These are phyloP conservation scores for Netelia virgata DNA, from an alignment of 2,888 invertebrate genomes.

Conservation along the genomic window DNA sequence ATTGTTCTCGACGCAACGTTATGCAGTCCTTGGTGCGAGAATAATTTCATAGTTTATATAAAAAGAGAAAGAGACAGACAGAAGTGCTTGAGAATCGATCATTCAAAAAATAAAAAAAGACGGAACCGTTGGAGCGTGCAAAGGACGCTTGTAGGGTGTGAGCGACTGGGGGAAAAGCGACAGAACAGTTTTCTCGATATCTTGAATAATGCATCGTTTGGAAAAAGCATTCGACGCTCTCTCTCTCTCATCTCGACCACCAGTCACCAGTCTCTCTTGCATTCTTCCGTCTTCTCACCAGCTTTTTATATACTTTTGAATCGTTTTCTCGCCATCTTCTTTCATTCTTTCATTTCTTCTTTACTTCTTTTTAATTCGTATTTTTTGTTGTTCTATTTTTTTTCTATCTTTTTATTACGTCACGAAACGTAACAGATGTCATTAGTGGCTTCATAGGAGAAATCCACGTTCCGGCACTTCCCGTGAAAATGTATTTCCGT, in stretches of 20 bases:
- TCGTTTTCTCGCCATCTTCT: background rate
- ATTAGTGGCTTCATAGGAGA: too few species aligned
- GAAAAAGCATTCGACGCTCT: slow-evolving; percentile 7
- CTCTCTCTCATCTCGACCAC: background rate
- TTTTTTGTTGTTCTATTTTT: too few species aligned
- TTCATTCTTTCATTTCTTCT: background rate
- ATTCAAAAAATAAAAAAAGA: slow-evolving; percentile 8
- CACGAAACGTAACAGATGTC: too few species aligned
- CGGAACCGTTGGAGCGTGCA: slow-evolving; percentile 23
- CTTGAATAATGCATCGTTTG: slow-evolving; percentile 44
- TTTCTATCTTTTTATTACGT: too few species aligned
- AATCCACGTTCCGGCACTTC: background rate
- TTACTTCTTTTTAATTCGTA: background rate
- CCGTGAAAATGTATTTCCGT: background rate
- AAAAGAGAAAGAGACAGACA: too few species aligned
- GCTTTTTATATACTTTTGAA: background rate
- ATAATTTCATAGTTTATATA: too few species aligned
- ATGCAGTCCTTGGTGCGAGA: too few species aligned
- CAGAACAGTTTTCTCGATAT: slow-evolving; percentile 29
- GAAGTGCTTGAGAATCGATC: slow-evolving; percentile 7
- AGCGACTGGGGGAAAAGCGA: background rate
- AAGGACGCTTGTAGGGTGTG: slow-evolving; percentile 7
- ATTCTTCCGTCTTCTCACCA: background rate
- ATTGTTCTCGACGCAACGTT: too few species aligned
- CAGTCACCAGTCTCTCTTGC: background rate